Conservation (phyloP, 2,113 vertebrate species). For the Psilopsiagon aymara region DNA sequence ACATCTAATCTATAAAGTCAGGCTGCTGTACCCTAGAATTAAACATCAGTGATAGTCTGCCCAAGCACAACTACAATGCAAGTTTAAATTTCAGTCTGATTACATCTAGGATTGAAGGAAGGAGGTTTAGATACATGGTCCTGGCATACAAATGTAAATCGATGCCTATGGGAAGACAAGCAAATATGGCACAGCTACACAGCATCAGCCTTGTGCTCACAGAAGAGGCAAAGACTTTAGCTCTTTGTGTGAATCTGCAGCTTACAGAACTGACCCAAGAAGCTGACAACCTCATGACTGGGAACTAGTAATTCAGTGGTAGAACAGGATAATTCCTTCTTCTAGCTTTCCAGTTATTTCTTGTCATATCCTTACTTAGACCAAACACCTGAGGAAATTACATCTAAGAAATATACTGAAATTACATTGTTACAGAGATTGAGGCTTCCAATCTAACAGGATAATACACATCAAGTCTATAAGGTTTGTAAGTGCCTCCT, state of each 20-base stretch:
- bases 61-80: neutral
- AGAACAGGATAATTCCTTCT: neutral
- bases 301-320: neutral
- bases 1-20: neutral
- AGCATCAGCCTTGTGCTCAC: neutral
- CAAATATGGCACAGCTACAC: neutral
- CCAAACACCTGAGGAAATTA: neutral
- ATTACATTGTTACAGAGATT: neutral
- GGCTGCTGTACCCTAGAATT: neutral
- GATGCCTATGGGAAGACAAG: neutral
- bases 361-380: neutral
- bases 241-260: neutral
- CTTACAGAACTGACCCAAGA: neutral
- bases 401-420: neutral
- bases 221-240: neutral
- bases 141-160: fast-evolving
- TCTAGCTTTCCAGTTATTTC: neutral
- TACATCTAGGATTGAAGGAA: neutral
- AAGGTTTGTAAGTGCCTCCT: neutral
- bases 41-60: neutral
- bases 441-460: neutral
- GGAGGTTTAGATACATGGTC: neutral
- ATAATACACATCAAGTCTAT: neutral
- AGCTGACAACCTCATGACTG: fast-evolving
- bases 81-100: neutral